Evolutionary conservation across 2,113 vertebrate genomes (phyloP), one percentile per base, ranked within the genome.

Genomic region (Nycticryphes semicollaris): DNA sequence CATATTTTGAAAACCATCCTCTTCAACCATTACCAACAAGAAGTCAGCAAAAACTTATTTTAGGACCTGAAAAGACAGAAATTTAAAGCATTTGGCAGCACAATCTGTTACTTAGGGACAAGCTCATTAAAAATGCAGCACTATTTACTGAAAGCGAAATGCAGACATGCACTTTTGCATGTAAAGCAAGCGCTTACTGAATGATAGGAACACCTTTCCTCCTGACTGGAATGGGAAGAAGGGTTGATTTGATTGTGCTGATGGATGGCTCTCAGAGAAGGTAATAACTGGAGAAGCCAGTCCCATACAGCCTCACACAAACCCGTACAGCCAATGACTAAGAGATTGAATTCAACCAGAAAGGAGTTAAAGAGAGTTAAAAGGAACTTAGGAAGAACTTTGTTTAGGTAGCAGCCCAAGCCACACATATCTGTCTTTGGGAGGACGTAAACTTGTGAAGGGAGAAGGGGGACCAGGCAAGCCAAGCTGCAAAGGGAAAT

Each of bases 11-110:
- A 96, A 96, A 89, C 78, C 79, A 83, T 64, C 64, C 86, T 67
- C 91, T 89, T 92, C 78, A 92, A 90, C 89, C 85, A 85, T 86
- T 87, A 94, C 47, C 90, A 95, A 94, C 87, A 82, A 91, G 86
- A 96, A 96, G 93, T 96, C 96, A 96, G 90, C 96, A 96, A 95
- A 97, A 81, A 88, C 91, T 93, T 95, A 93, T 90, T 94, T 95
- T 79, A 91, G 92, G 87, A 88, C 79, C 63, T 92, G 85, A 95
- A 97, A 95, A 96, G 78, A 89, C 28, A 76, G 51, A 79, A 67
- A 85, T 81, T 92, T 84, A 86, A 94, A 93, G 79, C 79, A 91
- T 89, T 93, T 82, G 77, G 79, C 3, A 30, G 73, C 76, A 80
- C 81, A 74, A 93, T 90, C 67, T 86, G 64, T 88, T 87, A 89